Evolutionary conservation across 2,797 vertebrate genomes (phyloP).

Genomic region (Tangara arthus): DNA sequence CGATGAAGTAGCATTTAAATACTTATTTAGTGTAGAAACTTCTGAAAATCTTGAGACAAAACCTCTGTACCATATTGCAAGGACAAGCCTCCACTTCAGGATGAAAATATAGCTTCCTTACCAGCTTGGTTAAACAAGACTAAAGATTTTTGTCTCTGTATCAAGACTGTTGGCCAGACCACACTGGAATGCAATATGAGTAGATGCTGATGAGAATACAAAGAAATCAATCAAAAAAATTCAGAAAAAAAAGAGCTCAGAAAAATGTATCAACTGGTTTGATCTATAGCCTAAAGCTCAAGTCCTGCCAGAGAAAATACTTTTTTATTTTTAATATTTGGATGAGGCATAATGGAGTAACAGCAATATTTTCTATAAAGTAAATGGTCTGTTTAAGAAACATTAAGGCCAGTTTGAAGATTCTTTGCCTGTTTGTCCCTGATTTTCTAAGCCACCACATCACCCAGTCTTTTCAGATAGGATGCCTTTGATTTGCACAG

Average conservation of each 20-base stretch:
- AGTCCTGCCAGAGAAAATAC: constrained; percentile 45
- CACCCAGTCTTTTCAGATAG: not conserved
- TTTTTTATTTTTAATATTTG: not conserved
- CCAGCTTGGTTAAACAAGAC: constrained; percentile 6
- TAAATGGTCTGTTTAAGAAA: not conserved
- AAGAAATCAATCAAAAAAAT: not conserved
- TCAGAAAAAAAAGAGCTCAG: not conserved
- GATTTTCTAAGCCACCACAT: not conserved
- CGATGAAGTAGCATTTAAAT: not conserved
- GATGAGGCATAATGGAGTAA: not conserved
- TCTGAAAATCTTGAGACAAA: not conserved
- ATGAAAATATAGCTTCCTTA: not conserved
- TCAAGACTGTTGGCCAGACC: constrained; percentile 34
- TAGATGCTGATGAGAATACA: not conserved
- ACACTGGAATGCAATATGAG: constrained; percentile 11
- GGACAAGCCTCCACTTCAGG: not conserved
- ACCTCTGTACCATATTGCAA: not conserved
- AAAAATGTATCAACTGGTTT: constrained; percentile 33
- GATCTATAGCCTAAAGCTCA: constrained; percentile 1
- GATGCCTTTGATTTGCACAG: not conserved
- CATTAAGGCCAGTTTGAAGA: not conserved
- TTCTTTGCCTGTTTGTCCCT: not conserved
- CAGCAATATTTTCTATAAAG: not conserved
- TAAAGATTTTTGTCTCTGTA: constrained; percentile 34
- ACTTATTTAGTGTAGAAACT: not conserved